Evolutionary conservation across 2,797 vertebrate genomes (phyloP).

Genomic region (Pangasius djambal): DNA sequence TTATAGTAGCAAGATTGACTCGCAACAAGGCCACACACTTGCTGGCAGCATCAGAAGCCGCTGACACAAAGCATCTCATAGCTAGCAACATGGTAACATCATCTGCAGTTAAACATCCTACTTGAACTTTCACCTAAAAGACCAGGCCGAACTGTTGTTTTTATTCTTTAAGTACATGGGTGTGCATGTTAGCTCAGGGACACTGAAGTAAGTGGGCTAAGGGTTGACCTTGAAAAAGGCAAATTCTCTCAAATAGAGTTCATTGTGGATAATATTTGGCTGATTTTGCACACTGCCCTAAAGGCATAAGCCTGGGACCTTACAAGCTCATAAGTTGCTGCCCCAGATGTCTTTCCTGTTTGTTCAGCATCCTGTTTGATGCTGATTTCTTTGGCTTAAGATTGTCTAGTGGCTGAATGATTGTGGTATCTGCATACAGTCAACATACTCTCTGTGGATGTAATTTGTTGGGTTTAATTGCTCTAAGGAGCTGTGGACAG

Average conservation of each 20-base stretch:
- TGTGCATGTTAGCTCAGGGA: conserved; percentile 21
- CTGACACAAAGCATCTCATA: conserved; percentile 55
- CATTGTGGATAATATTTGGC: conserved; percentile 55
- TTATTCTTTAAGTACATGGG: background rate
- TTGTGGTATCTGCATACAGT: conserved; percentile 38
- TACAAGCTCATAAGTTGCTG: conserved; percentile 33
- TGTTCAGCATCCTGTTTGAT: conserved; percentile 51
- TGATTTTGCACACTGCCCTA: conserved; percentile 49
- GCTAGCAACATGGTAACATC: background rate
- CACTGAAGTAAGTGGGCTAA: conserved; percentile 56
- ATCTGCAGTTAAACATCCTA: background rate
- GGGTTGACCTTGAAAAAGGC: conserved; percentile 52
- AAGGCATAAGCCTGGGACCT: conserved; percentile 29
- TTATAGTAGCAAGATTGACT: conserved; percentile 47
- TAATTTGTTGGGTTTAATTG: conserved; percentile 37
- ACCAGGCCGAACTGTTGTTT: background rate
- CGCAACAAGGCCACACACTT: conserved; percentile 42
- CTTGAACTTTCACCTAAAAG: conserved; percentile 1
- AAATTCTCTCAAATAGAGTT: conserved; percentile 35
- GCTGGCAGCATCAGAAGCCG: conserved; percentile 62
- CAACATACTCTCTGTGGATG: conserved; percentile 41
- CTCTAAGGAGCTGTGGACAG: conserved; percentile 37
- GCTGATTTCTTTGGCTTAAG: conserved; percentile 39
- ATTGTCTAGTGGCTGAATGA: conserved; percentile 16
- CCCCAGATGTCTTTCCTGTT: conserved; percentile 47